A percentile compares a stretch with the other conserved stretches of the same genome.
These are phyloP conservation scores for Coenobita brevimanus DNA, from an alignment of 1,140 invertebrate species.

Conservation along the genomic window DNA sequence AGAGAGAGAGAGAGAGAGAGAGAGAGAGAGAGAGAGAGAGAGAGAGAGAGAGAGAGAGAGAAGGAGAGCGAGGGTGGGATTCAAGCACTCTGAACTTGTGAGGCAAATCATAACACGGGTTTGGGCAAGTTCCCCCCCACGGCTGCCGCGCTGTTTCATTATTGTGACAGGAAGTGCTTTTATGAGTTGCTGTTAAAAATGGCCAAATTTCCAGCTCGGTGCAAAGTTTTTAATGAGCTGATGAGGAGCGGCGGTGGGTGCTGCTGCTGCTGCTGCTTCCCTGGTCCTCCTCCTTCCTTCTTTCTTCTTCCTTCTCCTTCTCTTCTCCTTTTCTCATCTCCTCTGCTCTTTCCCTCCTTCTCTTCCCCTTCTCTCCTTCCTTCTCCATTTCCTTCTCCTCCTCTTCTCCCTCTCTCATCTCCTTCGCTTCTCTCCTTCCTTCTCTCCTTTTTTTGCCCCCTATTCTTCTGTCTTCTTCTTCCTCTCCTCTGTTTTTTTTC, in stretches of 20 bases:
- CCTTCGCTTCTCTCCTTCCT: conserved; percentile 11
- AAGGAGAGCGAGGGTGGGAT: background rate
- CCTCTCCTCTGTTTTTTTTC: background rate
- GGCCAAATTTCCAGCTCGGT: conserved; percentile 51
- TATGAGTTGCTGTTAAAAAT: conserved; percentile 62
- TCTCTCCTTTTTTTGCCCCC: background rate
- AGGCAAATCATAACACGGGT: conserved; percentile 56
- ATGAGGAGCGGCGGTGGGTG: conserved; percentile 14
- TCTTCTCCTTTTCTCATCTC: background rate
- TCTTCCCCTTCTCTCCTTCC: background rate
- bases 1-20: conserved; percentile 26
- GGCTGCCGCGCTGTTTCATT: conserved; percentile 48
- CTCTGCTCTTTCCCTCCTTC: background rate
- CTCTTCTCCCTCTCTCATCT: background rate
- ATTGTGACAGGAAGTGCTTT: conserved; percentile 60
- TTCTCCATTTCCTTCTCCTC: background rate
- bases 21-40: conserved; percentile 18
- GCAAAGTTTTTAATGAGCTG: conserved; percentile 63
- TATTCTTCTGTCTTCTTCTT: background rate
- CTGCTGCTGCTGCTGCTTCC: background rate
- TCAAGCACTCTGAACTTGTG: conserved; percentile 29
- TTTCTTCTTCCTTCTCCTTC: background rate
- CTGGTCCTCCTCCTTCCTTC: background rate
- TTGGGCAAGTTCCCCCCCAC: conserved; percentile 33
- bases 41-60: conserved; percentile 19